Percentiles rank a stretch among this genome's conserved stretches.
Conservation (phyloP, 2,113 vertebrate genomes). For the Clarias macrocephalus region DNA sequence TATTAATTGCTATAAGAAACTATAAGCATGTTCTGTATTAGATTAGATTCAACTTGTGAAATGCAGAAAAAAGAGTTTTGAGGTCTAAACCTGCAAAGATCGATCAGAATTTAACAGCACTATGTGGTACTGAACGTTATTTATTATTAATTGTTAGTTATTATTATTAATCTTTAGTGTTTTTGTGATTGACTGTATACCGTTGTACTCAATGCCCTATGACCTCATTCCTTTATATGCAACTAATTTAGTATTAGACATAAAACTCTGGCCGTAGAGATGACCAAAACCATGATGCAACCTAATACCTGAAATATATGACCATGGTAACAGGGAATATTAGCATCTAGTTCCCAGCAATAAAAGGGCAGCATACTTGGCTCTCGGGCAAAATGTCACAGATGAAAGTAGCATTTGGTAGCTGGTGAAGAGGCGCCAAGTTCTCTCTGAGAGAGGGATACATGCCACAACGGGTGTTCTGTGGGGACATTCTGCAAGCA, state of each 20-base stretch:
- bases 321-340: constrained; percentile 41
- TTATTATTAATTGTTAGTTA: not conserved
- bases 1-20: too few relatives aligned
- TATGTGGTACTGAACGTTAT: not conserved
- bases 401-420: constrained; percentile 51
- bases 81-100: not conserved
- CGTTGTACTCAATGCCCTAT: constrained; percentile 8
- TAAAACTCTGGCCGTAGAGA: constrained; percentile 6
- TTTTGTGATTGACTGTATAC: not conserved
- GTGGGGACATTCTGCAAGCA: constrained; percentile 17
- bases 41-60: too few relatives aligned
- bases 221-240: constrained; percentile 21
- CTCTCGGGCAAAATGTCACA: constrained; percentile 61
- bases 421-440: constrained; percentile 38
- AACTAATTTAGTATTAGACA: constrained; percentile 23
- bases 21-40: not conserved
- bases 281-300: not conserved
- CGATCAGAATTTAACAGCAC: not conserved
- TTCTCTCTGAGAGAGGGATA: constrained; percentile 54
- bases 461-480: constrained; percentile 55
- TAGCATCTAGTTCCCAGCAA: constrained; percentile 49
- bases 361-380: constrained; percentile 51
- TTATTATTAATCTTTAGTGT: not conserved
- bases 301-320: constrained; percentile 14
- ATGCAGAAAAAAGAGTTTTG: too few relatives aligned